Base-by-base conservation (phyloP, 2,888 invertebrate species). In the Drymonia ruficornis region DNA sequence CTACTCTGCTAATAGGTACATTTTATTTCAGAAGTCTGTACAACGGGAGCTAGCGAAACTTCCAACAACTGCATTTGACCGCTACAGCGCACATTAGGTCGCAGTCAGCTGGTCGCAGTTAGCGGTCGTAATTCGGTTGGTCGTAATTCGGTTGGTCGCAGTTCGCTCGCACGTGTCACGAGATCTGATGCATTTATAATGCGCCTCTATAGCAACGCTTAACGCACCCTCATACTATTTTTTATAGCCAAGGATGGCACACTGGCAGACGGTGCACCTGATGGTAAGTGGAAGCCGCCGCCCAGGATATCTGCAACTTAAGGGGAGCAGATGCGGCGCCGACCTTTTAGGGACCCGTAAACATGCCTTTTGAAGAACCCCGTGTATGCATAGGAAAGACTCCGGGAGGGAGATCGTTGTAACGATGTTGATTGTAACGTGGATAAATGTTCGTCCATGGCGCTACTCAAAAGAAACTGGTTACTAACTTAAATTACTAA, bases 141-240 rank as follows among this genome's bases (percentile, higher is more conserved):
- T 36, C 36, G 36, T 36, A 36, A 36, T 36, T 36, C 36, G n/a
- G 3, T 36, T 36, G 36, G 36, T 36, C 36, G n/a, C 11, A 36
- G 36, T 36, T 40, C 16, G 16, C 16, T 9, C 40, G 40, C 36
- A 36, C 50, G n/a, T 31, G 23, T 36, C 50, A 36, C 43, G 56
- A 56, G 44, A 18, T 31, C 38, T 50, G 53, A 61, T 56, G 50
- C 53, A 56, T 56, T 56, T 46, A 54, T 56, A 56, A 59, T 56
- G 54, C 52, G 53, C 19, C 48, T 38, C 13, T 28, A 48, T 46
- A 42, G 13, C 34, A n/a, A n/a, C n/a, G 36, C 19, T 59, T 50
- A 52, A 28, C 8, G 3, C 3, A 12, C 18, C 12, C 31, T 16
- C 36, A 50, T 49, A 47, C 28, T 49, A 38, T 8, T 29, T 28